Evolutionary conservation across 1,140 invertebrate genomes (phyloP).

Genomic region (Achroia grisella): DNA sequence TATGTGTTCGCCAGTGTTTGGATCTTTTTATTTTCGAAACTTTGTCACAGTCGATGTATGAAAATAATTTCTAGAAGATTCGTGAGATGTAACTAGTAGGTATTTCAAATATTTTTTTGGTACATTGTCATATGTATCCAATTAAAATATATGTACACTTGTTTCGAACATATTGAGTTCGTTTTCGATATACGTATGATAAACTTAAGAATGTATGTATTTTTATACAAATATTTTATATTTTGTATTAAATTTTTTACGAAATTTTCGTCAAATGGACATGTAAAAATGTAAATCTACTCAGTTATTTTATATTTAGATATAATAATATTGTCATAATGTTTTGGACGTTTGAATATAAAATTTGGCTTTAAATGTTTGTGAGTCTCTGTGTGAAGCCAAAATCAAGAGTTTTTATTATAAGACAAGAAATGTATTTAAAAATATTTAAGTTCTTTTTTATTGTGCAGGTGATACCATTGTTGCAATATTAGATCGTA

Average conservation of each 20-base stretch:
- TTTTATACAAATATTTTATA: constrained; percentile 6
- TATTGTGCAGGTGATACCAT: constrained; percentile 56
- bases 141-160: constrained; percentile 2
- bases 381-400: too few species aligned
- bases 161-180: background rate
- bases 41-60: too few species aligned
- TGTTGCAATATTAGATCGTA: constrained; percentile 66
- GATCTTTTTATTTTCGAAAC: too few species aligned
- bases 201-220: constrained; percentile 17
- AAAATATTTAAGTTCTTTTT: constrained; percentile 20
- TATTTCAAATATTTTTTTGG: constrained; percentile 5
- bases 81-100: too few species aligned
- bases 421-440: constrained; percentile 6
- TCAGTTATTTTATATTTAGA: background rate
- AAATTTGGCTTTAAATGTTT: constrained; percentile 16
- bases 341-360: background rate
- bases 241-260: background rate
- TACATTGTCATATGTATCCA: constrained; percentile 26
- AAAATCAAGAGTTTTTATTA: constrained; percentile 6
- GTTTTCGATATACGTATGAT: constrained; percentile 17
- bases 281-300: constrained; percentile 31
- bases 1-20: too few species aligned
- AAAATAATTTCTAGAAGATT: too few species aligned
- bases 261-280: background rate
- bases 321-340: background rate